Base-by-base conservation (phyloP, 1,140 invertebrate genomes). In the Pseudomyrmex gracilis region DNA sequence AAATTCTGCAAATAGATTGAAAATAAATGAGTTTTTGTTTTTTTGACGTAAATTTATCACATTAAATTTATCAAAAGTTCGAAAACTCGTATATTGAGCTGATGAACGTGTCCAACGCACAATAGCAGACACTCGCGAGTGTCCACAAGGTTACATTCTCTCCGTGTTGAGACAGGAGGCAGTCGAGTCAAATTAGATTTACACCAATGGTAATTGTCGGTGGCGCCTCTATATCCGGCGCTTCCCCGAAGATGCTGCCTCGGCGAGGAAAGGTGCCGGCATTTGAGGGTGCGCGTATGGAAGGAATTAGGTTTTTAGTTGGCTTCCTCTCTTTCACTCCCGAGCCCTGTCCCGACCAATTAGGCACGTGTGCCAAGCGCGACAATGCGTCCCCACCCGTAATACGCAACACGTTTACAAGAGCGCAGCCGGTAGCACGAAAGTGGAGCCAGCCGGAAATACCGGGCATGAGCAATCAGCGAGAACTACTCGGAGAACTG, bases 141-240 rank as follows among this genome's bases (percentile, higher is more conserved):
- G 24, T 66, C 64, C 66, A 49, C 66, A 49, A 74, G 70, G 57
- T 55, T 17, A 66, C 22, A 12, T 34, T 34, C 63, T 80, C 17
- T 66, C 73, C 45, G 84, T 85, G 85, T 88, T 85, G 83, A 80
- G 88, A 88, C 90, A 88, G 86, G 5, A 85, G 67, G 34, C 51
- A 78, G 89, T 93, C 92, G 84, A 84, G 90, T 93, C 87, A 91
- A 92, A 93, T 94, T 93, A 93, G 88, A 91, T 91, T 91, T 89
- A 89, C 80, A 83, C 70, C 73, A 85, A 92, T 92, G 91, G 82
- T 94, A 94, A 94, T 94, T 94, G 90, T 73, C 87, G 84, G 89
- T 91, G 93, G 93, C 94, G 93, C 93, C 93, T 93, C 92, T 94
- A 94, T 94, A 94, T 94, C 94, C 93, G 93, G 92, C 91, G 85